Base-by-base conservation (phyloP, 2,113 vertebrate species). In the Empidonax traillii region DNA sequence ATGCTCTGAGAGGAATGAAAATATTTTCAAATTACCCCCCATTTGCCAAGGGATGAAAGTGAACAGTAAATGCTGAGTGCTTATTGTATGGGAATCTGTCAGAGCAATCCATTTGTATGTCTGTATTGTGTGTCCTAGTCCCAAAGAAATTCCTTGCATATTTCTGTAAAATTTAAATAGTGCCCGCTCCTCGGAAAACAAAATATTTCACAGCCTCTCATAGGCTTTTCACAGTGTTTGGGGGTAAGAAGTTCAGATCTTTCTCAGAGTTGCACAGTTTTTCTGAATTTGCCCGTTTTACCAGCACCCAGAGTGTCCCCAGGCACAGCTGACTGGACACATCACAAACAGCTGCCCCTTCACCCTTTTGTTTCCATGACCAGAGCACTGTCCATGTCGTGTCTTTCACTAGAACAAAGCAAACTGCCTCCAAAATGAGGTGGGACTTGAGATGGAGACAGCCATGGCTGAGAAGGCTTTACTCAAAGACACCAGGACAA, bases 1-100 rank as follows among this genome's bases (percentile, higher is more conserved):
- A 92, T 94, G 91, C 41, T 91, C 65, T 21, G 86, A 90, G 56
- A 90, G 82, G 68, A 97, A 95, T 92, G 89, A 95, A 97, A 96
- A 94, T 92, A 91, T 93, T 92, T 96, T 90, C 89, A 78, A 37
- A 81, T 72, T 85, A 85, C 79, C 22, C 94, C 89, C 56, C 73
- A 67, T 89, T 84, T 94, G 90, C 83, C 84, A 82, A 81, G 73
- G 83, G 61, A 89, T 94, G 76, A 71, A 90, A 92, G n/a, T 8
- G 35, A 84, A 55, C 68, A 75, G 68, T 47, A 81, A 74, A 92
- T 53, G 68, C 1, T 0, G 46, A 72, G 63, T 46, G 35, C 35
- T 84, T 55, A 9, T 25, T 77, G 80, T 86, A 93, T 77, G 89
- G 93, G 88, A 93, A 95, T 68, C 85, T 88, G 71, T 83, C 72